Base-by-base conservation (phyloP, 2,797 vertebrate genomes). In the Sebastes alutus region DNA sequence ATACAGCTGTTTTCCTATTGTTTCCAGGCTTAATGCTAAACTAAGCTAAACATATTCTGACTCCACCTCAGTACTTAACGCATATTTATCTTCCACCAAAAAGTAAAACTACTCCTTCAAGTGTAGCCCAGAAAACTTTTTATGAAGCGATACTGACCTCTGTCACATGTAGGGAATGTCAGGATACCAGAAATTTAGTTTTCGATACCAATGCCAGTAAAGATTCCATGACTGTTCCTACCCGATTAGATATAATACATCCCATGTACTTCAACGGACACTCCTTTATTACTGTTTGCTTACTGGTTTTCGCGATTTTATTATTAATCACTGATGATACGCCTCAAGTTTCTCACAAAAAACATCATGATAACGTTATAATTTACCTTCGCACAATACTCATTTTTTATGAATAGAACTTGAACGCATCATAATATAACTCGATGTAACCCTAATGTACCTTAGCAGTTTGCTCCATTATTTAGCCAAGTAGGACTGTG, bases 191-290 rank as follows among this genome's bases (percentile, higher is more conserved):
- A 46, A 46, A 46, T 42, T 0, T 42, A 42, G 42, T 46, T 18
- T 3, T 49, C 18, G 18, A 20, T 49, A 49, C 46, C 46, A 18
- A 49, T 49, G 16, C 46, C 7, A 49, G 46, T 49, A 18, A 49
- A 8, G 4, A 49, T 18, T 20, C 0, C 0, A 49, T 18, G 46
- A 49, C 16, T 49, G 16, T 49, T 18, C 0, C 3, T 49, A 2
- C 7, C 16, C 0, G 2, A 2, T 18, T 49, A 8, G 46, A 49
- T 20, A 20, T 3, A 46, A 46, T 46, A 46, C 0, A 20, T 49
- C 46, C 18, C 46, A 49, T 8, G 7, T 49, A 8, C 18, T 49
- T 20, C 46, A 49, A 49, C 3, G 7, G 16, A 18, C 46, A 1
- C 16, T 46, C 42, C 42, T 46, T 46, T 46, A 18, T 18, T 46